A percentile compares a stretch with the other conserved stretches of the same genome.
These are phyloP conservation scores for Seriola quinqueradiata DNA, from an alignment of 2,113 vertebrate genomes.

Conservation along the genomic window DNA sequence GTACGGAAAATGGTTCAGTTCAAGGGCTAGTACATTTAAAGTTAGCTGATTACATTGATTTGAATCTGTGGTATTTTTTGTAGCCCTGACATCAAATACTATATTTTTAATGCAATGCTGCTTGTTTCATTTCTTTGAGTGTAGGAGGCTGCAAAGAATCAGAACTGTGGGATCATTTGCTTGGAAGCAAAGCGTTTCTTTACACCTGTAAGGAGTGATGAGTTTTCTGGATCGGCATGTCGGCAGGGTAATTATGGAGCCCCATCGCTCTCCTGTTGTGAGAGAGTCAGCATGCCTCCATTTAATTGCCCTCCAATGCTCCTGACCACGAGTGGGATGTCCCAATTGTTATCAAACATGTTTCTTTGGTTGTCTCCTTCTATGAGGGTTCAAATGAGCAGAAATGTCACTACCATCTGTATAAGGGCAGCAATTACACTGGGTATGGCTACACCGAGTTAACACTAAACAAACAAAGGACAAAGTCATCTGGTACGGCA, in stretches of 20 bases:
- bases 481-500: neutral
- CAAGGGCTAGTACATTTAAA: too few relatives aligned
- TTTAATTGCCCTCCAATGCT: conserved; percentile 71
- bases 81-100: too few relatives aligned
- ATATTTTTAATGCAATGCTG: too few relatives aligned
- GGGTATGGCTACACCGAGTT: neutral
- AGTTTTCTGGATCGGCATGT: conserved; percentile 45
- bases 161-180: conserved; percentile 42
- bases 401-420: conserved; percentile 23
- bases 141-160: conserved; percentile 16
- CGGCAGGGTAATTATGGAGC: conserved; percentile 62
- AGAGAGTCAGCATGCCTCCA: conserved; percentile 59
- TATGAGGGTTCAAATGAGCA: conserved; percentile 30
- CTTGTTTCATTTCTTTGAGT: too few relatives aligned
- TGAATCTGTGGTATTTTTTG: too few relatives aligned
- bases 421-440: conserved; percentile 21
- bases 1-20: too few relatives aligned
- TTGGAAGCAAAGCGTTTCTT: conserved; percentile 30
- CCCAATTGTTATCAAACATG: conserved; percentile 58
- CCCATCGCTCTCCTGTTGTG: conserved; percentile 52
- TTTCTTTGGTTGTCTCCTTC: conserved; percentile 35
- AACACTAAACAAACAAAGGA: neutral
- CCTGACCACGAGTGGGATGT: conserved; percentile 65
- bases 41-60: too few relatives aligned
- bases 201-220: conserved; percentile 51